A percentile compares a stretch with the other conserved stretches of the same genome.
Conservation (phyloP, 2,797 vertebrate genomes). For the Rhynchotus rufescens region DNA sequence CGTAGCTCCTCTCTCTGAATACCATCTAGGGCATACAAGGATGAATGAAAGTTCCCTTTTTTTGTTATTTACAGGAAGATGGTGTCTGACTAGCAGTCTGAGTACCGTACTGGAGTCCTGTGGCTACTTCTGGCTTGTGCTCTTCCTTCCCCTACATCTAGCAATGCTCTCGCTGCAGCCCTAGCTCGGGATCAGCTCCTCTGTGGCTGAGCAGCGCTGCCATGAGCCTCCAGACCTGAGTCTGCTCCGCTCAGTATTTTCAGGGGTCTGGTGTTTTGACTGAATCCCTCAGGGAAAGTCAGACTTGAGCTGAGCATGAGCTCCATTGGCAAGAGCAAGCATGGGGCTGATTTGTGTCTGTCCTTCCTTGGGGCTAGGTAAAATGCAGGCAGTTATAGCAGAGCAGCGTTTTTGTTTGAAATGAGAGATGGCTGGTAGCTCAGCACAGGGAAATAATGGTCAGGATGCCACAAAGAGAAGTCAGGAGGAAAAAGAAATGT, state of each 20-base stretch:
- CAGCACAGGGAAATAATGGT: not conserved
- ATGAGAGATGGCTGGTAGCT: not conserved
- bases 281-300: not conserved
- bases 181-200: not conserved
- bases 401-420: not conserved
- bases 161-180: not conserved
- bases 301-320: not conserved
- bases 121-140: not conserved
- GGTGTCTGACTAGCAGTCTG: not conserved
- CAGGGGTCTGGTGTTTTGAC: not conserved
- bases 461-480: not conserved
- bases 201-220: not conserved
- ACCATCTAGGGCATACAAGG: not conserved
- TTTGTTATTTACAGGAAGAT: not conserved
- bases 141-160: not conserved
- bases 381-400: not conserved
- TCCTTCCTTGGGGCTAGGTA: not conserved
- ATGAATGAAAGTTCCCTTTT: not conserved
- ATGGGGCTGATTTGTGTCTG: no score
- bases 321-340: no score
- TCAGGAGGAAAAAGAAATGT: not conserved
- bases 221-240: not conserved
- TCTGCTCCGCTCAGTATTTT: not conserved
- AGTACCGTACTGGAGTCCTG: not conserved
- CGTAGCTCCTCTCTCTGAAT: not conserved